phyloP scores from a whole-genome alignment of 2,888 invertebrate species.

The Tenthredo livida region DNA sequence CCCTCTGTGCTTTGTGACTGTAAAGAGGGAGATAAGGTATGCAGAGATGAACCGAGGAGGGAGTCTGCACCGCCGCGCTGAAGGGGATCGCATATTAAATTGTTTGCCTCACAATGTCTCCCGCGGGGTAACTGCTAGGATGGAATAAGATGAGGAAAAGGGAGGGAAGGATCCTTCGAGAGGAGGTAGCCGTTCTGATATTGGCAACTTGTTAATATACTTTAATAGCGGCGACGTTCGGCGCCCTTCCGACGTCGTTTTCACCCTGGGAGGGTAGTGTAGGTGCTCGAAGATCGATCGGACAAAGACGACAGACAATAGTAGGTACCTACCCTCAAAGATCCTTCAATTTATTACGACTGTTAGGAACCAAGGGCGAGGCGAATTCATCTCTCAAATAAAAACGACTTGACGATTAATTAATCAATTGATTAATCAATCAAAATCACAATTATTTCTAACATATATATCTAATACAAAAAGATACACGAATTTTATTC shows the following conservation, averaged over 20 bases:
- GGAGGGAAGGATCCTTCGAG: background rate
- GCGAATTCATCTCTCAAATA: background rate
- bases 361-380: background rate
- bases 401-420: background rate
- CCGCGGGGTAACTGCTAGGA: slow-evolving; percentile 11
- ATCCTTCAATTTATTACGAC: slow-evolving; percentile 42
- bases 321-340: background rate
- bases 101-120: slow-evolving; percentile 69
- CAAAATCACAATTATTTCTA: background rate
- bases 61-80: slow-evolving; percentile 46
- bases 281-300: slow-evolving; percentile 33
- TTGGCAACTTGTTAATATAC: slow-evolving; percentile 64
- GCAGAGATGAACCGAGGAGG: slow-evolving; percentile 52
- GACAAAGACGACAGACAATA: slow-evolving; percentile 43
- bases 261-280: background rate
- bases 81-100: slow-evolving; percentile 71
- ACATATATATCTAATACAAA: background rate
- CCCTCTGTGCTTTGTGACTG: slow-evolving; percentile 69
- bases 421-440: background rate
- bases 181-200: slow-evolving; percentile 60
- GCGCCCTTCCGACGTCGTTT: slow-evolving; percentile 35
- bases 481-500: background rate
- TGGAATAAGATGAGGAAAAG: background rate
- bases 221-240: slow-evolving; percentile 49
- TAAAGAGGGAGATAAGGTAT: slow-evolving; percentile 69